Evolutionary conservation across 2,888 invertebrate genomes (phyloP).

Genomic region (Blastobasis adustella): DNA sequence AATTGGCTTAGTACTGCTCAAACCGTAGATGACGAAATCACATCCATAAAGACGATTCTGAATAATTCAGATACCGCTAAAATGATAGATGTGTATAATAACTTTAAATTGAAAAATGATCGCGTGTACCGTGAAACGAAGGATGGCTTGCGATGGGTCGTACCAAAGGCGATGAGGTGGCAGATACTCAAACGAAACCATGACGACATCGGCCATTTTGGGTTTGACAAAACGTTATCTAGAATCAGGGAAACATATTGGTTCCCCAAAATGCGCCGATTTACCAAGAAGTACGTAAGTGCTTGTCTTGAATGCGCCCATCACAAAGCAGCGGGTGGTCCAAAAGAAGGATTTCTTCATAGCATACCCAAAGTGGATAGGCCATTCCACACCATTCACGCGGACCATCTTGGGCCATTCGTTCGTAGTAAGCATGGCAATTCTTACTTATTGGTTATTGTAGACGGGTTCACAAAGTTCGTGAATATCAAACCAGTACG

Average conservation of each 20-base stretch:
- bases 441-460: conserved; percentile 25
- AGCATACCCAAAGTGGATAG: conserved; percentile 31
- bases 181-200: conserved; percentile 18
- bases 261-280: conserved; percentile 2
- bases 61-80: conserved; percentile 6
- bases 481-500: conserved; percentile 2
- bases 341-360: background rate
- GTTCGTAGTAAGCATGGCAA: conserved; percentile 23
- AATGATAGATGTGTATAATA: conserved; percentile 10
- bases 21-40: too few species aligned
- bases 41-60: conserved; percentile 8
- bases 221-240: conserved; percentile 14
- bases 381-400: conserved; percentile 36
- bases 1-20: too few species aligned
- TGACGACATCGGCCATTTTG: conserved; percentile 19
- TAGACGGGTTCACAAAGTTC: conserved; percentile 38
- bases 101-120: conserved; percentile 17
- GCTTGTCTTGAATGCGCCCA: background rate
- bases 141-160: conserved; percentile 14
- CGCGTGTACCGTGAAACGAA: conserved; percentile 10
- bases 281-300: background rate
- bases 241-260: conserved; percentile 1
- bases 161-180: conserved; percentile 18
- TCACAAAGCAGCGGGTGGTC: conserved; percentile 3
- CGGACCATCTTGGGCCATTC: conserved; percentile 43